Conservation (phyloP, 2,888 invertebrate species). For the Bruchidius siliquastri region DNA sequence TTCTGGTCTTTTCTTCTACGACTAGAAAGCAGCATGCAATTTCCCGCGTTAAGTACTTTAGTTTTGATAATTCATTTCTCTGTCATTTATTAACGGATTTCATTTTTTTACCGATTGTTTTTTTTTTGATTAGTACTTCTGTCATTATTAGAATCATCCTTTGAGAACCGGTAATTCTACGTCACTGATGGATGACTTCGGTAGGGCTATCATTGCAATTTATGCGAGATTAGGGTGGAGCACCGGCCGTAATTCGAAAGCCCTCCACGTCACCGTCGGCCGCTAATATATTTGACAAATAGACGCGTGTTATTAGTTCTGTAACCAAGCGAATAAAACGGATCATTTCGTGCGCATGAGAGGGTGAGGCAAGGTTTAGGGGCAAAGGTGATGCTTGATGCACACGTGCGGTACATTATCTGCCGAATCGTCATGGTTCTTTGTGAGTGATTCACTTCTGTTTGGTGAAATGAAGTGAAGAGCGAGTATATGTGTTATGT, state of each 20-base stretch:
- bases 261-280: conserved; percentile 36
- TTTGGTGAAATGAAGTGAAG: background rate
- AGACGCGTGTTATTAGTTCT: conserved; percentile 41
- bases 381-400: background rate
- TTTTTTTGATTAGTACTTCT: too few relatives aligned
- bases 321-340: background rate
- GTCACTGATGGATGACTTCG: background rate
- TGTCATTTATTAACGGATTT: too few relatives aligned
- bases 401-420: background rate
- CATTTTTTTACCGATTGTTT: too few relatives aligned
- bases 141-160: too few relatives aligned
- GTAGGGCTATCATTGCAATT: conserved; percentile 44
- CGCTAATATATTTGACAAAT: conserved; percentile 45
- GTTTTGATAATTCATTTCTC: too few relatives aligned
- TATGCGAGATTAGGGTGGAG: conserved; percentile 34
- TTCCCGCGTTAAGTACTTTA: too few relatives aligned
- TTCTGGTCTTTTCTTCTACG: too few relatives aligned
- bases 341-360: background rate
- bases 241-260: conserved; percentile 34
- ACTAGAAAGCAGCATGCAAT: too few relatives aligned
- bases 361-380: background rate
- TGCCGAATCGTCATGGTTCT: background rate
- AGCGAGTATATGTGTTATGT: too few relatives aligned
- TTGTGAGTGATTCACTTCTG: background rate
- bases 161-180: background rate